phyloP scores from a whole-genome alignment of 2,797 vertebrate species.

The Pampus argenteus region DNA sequence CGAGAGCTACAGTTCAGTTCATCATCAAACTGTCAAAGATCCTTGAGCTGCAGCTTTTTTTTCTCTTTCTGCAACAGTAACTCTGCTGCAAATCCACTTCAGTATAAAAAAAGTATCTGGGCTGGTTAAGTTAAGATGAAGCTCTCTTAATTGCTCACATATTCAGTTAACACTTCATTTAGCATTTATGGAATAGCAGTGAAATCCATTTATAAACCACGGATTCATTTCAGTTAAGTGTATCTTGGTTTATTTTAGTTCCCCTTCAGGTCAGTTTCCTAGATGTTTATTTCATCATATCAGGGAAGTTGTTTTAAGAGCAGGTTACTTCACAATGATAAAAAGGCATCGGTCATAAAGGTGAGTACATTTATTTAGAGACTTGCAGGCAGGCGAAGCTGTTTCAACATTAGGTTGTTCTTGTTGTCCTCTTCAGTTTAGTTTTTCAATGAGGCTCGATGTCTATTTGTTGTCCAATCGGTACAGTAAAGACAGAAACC shows the following conservation, averaged over 20 bases:
- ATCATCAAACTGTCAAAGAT: conserved; percentile 38
- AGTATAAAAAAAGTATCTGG: neutral
- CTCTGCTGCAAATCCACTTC: conserved; percentile 5
- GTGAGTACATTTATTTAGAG: conserved; percentile 37
- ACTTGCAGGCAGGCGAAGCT: conserved; percentile 33
- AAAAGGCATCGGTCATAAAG: conserved; percentile 14
- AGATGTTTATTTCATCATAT: conserved; percentile 21
- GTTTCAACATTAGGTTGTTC: conserved; percentile 48
- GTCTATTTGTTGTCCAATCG: conserved; percentile 58
- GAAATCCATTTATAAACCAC: neutral
- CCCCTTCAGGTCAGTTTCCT: neutral
- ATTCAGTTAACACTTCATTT: conserved; percentile 11
- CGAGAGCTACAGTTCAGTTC: conserved; percentile 13
- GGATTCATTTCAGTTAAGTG: neutral
- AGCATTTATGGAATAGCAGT: conserved; percentile 7
- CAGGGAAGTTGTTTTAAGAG: conserved; percentile 3
- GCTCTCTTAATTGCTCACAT: conserved; percentile 19
- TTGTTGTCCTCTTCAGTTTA: conserved; percentile 58
- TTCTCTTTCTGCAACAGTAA: conserved; percentile 15
- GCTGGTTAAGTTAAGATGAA: neutral
- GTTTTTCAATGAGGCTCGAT: too few species aligned
- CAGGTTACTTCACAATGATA: conserved; percentile 13
- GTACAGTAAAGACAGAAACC: conserved; percentile 59
- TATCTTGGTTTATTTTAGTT: conserved; percentile 18
- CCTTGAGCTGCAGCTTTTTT: conserved; percentile 13